Conservation (phyloP, 2,797 vertebrate genomes). For the Rhinella marina region DNA sequence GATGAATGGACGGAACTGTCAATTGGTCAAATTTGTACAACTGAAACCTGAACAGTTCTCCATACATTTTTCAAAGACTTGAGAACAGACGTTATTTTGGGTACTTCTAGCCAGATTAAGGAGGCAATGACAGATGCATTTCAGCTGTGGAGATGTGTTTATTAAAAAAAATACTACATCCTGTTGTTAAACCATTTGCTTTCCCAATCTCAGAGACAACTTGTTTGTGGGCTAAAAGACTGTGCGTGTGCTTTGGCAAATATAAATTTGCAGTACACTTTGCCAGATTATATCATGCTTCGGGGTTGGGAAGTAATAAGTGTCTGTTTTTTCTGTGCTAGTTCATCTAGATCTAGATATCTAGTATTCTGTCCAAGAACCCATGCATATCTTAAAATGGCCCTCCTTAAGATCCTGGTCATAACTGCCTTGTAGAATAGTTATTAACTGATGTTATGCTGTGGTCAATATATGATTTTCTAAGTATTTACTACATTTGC, state of each 20-base stretch:
- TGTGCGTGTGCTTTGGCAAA: not conserved
- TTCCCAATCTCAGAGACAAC: not conserved
- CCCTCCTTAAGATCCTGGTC: not conserved
- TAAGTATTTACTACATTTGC: too few relatives aligned
- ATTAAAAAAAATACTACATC: not conserved
- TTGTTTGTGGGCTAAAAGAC: not conserved
- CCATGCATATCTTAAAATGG: not conserved
- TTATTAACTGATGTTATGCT: too few relatives aligned
- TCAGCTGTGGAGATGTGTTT: not conserved
- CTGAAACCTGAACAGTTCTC: too few relatives aligned
- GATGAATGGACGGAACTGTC: too few relatives aligned
- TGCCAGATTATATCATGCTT: not conserved
- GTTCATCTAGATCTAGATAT: not conserved
- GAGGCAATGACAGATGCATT: not conserved
- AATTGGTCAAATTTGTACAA: too few relatives aligned
- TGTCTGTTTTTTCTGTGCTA: not conserved
- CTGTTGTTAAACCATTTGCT: not conserved
- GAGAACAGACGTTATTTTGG: too few relatives aligned
- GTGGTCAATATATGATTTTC: too few relatives aligned
- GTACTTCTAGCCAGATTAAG: not conserved
- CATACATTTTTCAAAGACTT: too few relatives aligned
- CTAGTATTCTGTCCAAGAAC: not conserved
- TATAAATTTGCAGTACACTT: not conserved
- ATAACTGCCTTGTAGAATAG: not conserved
- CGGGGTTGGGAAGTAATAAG: not conserved